Conservation (phyloP, 2,113 vertebrate genomes). For the Thamnaconus septentrionalis region DNA sequence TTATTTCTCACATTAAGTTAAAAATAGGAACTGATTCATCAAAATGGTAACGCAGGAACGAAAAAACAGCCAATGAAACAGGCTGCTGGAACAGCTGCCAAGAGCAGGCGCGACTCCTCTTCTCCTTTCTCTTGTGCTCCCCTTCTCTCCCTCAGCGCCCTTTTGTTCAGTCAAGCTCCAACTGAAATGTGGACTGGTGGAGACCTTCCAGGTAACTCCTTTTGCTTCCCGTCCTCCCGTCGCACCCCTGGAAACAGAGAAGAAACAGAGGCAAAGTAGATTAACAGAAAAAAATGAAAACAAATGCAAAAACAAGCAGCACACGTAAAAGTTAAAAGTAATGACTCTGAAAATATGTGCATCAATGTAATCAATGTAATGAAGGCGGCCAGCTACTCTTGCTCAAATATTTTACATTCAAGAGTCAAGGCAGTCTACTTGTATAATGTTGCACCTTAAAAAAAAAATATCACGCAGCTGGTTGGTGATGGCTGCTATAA, state of each 20-base stretch:
- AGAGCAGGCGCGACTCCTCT: constrained; percentile 67
- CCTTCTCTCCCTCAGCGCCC: constrained; percentile 38
- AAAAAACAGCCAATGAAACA: constrained; percentile 54
- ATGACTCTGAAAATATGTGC: too few species aligned
- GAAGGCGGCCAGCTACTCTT: background rate
- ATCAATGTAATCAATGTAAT: too few species aligned
- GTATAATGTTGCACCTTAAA: constrained; percentile 22
- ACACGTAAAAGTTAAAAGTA: too few species aligned
- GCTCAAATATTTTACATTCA: constrained; percentile 44
- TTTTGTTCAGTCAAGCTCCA: constrained; percentile 54
- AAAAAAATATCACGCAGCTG: constrained; percentile 28
- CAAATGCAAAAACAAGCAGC: too few species aligned
- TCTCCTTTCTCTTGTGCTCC: constrained; percentile 51
- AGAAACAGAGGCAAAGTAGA: background rate
- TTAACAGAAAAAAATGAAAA: background rate
- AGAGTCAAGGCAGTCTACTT: constrained; percentile 30
- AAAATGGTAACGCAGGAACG: constrained; percentile 49
- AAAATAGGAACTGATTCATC: constrained; percentile 63
- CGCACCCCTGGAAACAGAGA: constrained; percentile 46
- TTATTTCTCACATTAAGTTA: constrained; percentile 70
- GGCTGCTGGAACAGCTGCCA: constrained; percentile 75
- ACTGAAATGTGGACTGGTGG: constrained; percentile 70
- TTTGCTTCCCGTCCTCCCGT: constrained; percentile 67
- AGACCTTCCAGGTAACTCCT: constrained; percentile 74
- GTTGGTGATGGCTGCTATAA: constrained; percentile 14